Conservation (phyloP, 2,113 vertebrate genomes). For the Bothrops jararaca region DNA sequence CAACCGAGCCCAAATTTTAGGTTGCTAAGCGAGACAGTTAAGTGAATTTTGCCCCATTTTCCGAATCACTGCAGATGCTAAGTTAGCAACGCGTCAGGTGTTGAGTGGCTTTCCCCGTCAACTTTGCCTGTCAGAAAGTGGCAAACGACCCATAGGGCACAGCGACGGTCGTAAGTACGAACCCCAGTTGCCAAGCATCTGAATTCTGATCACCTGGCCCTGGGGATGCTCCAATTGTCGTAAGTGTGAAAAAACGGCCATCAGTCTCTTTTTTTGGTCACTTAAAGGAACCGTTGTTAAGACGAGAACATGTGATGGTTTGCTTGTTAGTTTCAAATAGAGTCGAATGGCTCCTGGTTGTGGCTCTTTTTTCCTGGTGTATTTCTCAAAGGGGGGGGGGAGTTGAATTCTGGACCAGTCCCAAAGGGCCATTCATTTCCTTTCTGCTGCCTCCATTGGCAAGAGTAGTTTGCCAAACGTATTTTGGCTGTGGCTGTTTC, state of each 20-base stretch:
- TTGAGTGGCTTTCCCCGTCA: background rate
- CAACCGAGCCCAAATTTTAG: no score
- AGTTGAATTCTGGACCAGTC: slow-evolving; percentile 2
- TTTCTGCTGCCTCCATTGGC: slow-evolving; percentile 17
- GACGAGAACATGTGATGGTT: background rate
- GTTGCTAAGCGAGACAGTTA: background rate
- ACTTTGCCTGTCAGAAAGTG: background rate
- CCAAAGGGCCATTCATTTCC: slow-evolving; percentile 23
- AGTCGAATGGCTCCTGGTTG: background rate
- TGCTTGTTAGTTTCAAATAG: background rate
- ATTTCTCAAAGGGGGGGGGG: background rate
- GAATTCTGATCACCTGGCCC: background rate
- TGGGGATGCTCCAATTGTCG: no score
- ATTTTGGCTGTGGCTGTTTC: slow-evolving; percentile 9
- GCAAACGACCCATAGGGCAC: no score
- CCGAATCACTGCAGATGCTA: background rate
- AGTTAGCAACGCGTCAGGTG: background rate
- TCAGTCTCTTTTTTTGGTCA: background rate
- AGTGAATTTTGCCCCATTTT: background rate
- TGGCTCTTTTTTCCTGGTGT: background rate
- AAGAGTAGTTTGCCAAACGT: slow-evolving; percentile 13
- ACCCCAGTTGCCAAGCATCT: no score
- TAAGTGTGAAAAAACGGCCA: background rate
- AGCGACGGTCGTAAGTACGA: background rate
- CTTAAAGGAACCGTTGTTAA: background rate